Evolutionary conservation across 2,113 vertebrate species (phyloP).

Genomic region (Potamarius usumacintae): DNA sequence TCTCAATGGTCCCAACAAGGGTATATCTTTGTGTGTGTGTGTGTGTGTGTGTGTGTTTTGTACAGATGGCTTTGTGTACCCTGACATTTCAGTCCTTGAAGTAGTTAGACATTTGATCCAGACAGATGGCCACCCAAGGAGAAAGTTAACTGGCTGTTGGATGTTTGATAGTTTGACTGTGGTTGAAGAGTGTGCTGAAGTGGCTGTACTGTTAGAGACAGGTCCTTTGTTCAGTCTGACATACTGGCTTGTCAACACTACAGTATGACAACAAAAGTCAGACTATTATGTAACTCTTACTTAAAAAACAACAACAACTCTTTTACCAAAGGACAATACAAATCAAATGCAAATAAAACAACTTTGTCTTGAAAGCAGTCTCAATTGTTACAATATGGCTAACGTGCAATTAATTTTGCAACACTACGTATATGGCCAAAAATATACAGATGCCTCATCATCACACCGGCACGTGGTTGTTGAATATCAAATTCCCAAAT

Average conservation of each 20-base stretch:
- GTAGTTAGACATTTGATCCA: slow-evolving; percentile 17
- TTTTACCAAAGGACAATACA: background rate
- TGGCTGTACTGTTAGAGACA: background rate
- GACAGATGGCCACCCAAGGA: background rate
- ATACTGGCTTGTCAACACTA: background rate
- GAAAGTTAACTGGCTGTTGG: slow-evolving; percentile 11
- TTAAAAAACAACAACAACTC: background rate
- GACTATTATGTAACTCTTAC: background rate
- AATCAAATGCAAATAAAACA: background rate
- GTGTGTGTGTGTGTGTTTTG: background rate
- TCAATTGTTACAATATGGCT: background rate
- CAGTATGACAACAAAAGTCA: background rate
- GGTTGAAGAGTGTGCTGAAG: slow-evolving; percentile 12
- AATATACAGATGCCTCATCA: background rate
- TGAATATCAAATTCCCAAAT: no score
- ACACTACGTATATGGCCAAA: background rate
- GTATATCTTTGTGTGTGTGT: background rate
- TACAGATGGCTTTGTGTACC: slow-evolving; percentile 15
- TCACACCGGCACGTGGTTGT: background rate
- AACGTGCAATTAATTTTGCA: background rate
- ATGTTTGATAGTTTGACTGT: slow-evolving; percentile 1
- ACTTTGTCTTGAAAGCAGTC: background rate
- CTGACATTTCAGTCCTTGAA: slow-evolving; percentile 20
- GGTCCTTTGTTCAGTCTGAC: background rate
- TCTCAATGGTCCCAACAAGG: no score